Evolutionary conservation across 2,888 invertebrate genomes (phyloP).

Genomic region (Lochmaea capreae): DNA sequence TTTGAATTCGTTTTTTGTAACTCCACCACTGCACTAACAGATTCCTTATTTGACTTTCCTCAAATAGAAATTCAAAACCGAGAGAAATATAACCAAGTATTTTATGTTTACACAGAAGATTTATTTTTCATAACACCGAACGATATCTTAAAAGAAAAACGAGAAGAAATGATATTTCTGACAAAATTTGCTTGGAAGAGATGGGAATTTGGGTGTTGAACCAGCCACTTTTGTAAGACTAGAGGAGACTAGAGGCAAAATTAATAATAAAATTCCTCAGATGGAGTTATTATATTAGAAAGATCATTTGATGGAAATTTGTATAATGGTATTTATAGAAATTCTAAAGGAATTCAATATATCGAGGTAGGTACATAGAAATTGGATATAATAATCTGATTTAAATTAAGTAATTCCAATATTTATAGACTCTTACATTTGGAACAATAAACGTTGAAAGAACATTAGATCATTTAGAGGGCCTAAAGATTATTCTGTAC

Average conservation of each 20-base stretch:
- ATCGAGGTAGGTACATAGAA: no score
- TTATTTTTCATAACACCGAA: slow-evolving; percentile 61
- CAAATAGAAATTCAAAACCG: slow-evolving; percentile 39
- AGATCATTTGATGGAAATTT: neutral
- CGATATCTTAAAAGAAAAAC: slow-evolving; percentile 41
- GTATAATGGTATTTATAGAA: neutral
- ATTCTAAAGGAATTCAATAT: neutral
- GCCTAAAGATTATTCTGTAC: no score
- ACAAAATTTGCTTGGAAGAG: slow-evolving; percentile 38
- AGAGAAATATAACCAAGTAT: slow-evolving; percentile 37
- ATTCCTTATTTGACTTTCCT: slow-evolving; percentile 23
- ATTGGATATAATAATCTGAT: no score
- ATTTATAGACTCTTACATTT: no score
- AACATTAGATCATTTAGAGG: no score
- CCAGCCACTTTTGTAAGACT: slow-evolving; percentile 21
- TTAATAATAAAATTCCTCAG: neutral
- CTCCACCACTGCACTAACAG: neutral
- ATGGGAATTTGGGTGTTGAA: slow-evolving; percentile 26
- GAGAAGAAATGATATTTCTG: slow-evolving; percentile 38
- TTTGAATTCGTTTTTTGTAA: neutral
- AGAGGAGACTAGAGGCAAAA: neutral
- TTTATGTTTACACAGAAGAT: slow-evolving; percentile 58
- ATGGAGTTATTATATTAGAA: neutral
- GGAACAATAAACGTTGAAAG: no score
- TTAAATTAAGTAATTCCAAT: no score